These are phyloP conservation scores for Neosilurus mollespiculum DNA, from an alignment of 2,797 vertebrate genomes.

Conservation along the genomic window DNA sequence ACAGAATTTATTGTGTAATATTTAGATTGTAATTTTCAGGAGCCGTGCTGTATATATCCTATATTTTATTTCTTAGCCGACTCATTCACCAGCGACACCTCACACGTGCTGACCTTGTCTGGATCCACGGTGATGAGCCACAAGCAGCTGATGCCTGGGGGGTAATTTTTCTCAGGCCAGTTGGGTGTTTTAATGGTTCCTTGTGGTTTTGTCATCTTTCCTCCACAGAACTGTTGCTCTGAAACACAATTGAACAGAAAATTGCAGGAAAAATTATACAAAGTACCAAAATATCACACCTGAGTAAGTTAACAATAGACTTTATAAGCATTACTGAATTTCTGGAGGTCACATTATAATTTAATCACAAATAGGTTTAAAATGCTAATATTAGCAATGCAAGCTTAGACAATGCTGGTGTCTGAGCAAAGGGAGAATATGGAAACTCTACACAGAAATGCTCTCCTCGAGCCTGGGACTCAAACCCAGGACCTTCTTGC, in stretches of 20 bases:
- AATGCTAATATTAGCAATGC: neutral
- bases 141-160: slow-evolving; percentile 85
- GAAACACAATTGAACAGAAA: neutral
- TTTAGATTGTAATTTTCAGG: neutral
- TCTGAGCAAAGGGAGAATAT: no score
- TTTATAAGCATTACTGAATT: neutral
- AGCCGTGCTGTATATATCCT: neutral
- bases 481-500: no score
- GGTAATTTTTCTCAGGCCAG: slow-evolving; percentile 89
- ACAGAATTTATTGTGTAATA: neutral
- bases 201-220: slow-evolving; percentile 85
- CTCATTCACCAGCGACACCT: neutral
- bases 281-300: neutral
- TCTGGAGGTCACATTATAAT: neutral
- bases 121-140: slow-evolving; percentile 88
- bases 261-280: neutral
- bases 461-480: no score
- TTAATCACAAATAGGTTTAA: neutral
- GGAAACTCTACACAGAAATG: no score
- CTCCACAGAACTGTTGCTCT: slow-evolving; percentile 85
- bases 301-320: neutral
- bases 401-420: no score
- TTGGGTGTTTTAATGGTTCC: slow-evolving; percentile 86
- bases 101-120: slow-evolving; percentile 70
- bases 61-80: neutral